phyloP scores from a whole-genome alignment of 2,797 vertebrate species.

The Trematomus bernacchii region DNA sequence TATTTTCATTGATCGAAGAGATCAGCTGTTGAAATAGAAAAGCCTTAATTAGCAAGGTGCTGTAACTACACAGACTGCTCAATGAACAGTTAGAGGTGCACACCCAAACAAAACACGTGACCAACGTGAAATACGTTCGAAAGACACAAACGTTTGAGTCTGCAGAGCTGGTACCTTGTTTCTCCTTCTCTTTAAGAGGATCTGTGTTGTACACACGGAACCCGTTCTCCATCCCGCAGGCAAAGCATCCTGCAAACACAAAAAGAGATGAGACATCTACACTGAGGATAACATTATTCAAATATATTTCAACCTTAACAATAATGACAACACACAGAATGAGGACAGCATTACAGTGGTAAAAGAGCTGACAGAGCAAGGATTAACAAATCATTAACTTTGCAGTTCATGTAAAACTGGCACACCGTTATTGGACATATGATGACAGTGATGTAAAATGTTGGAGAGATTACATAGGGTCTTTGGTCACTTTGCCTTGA shows the following conservation, averaged over 20 bases:
- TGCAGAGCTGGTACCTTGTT: conserved; percentile 90
- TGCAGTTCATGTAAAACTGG: not conserved
- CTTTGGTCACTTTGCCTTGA: not conserved
- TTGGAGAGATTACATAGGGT: conserved; percentile 28
- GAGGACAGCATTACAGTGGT: not conserved
- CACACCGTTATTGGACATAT: not conserved
- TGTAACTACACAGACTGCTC: not conserved
- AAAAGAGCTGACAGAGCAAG: not conserved
- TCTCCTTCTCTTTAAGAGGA: conserved; percentile 99
- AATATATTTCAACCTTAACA: not conserved
- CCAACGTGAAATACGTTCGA: not conserved
- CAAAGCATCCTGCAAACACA: conserved; percentile 93
- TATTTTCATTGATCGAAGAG: not conserved
- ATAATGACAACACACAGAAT: not conserved
- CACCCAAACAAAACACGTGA: no score
- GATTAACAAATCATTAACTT: conserved; percentile 28
- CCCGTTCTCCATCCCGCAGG: conserved; percentile 99
- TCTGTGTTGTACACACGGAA: conserved; percentile 99
- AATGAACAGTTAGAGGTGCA: not conserved
- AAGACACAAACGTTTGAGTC: not conserved
- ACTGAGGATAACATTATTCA: not conserved
- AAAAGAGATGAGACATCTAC: not conserved
- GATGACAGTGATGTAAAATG: not conserved
- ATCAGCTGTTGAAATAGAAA: not conserved
- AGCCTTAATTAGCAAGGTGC: not conserved